Conservation (phyloP, 2,797 vertebrate species). For the Galago senegalensis region DNA sequence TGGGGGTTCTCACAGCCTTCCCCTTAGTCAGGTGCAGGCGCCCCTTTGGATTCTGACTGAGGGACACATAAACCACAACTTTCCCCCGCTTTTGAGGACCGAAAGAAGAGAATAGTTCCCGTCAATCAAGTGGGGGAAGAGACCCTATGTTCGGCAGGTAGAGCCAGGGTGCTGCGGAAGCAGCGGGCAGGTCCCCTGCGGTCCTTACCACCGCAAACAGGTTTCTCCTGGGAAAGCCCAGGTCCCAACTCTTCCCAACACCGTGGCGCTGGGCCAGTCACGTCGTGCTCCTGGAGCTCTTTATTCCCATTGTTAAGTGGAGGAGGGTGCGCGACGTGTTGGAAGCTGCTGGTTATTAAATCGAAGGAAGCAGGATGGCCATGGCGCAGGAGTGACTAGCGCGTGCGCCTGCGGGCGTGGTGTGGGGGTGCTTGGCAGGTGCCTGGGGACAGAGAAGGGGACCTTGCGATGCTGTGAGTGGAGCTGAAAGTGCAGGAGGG, state of each 20-base stretch:
- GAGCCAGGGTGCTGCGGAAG: background rate
- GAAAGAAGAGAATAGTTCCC: background rate
- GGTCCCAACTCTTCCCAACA: background rate
- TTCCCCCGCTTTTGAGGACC: background rate
- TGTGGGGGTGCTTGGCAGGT: background rate
- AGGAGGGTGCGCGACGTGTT: background rate
- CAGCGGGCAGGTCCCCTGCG: background rate
- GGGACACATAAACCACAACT: rapidly evolving
- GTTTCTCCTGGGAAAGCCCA: background rate
- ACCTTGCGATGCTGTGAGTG: background rate
- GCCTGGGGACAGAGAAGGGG: background rate
- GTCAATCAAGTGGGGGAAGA: background rate
- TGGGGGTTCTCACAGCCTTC: too few species aligned
- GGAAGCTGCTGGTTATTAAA: conserved; percentile 4
- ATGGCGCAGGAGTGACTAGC: background rate
- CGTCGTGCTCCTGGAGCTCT: background rate
- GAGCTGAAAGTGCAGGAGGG: background rate
- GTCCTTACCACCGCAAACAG: background rate
- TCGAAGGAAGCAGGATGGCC: conserved; percentile 54
- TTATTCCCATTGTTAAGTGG: conserved; percentile 56
- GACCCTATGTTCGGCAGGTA: background rate
- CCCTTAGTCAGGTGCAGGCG: too few species aligned
- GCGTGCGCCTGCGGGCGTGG: background rate
- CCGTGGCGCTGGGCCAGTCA: conserved; percentile 58
- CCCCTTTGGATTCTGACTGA: background rate